phyloP scores from a whole-genome alignment of 2,888 invertebrate genomes.

The Biston stratarius region DNA sequence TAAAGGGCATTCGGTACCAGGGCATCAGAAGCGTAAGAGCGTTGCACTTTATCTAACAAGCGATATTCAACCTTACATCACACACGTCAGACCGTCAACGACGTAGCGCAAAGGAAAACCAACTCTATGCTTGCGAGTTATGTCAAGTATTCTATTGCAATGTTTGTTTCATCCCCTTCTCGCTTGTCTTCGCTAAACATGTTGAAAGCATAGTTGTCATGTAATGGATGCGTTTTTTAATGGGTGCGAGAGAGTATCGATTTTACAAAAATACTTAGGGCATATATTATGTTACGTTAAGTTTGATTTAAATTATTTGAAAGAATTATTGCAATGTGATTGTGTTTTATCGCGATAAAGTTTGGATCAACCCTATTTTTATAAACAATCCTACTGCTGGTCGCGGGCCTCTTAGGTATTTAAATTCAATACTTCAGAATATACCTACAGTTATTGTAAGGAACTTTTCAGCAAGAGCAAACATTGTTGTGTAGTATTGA shows the following conservation, averaged over 20 bases:
- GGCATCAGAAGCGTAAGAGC: conserved; percentile 58
- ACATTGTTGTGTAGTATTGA: too few species aligned
- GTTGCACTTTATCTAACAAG: conserved; percentile 22
- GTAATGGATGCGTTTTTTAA: conserved; percentile 13
- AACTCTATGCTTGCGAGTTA: conserved; percentile 7
- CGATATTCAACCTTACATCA: conserved; percentile 41
- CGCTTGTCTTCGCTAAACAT: not conserved
- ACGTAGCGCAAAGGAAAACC: conserved; percentile 11
- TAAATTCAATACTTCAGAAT: too few species aligned
- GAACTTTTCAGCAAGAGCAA: too few species aligned
- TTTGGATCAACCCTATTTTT: too few species aligned
- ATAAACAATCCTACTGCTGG: too few species aligned
- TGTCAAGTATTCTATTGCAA: conserved; percentile 4
- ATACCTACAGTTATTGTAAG: too few species aligned
- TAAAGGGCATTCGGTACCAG: conserved; percentile 74
- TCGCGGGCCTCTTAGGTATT: too few species aligned
- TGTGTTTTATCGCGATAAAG: too few species aligned
- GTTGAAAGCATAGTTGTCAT: conserved; percentile 5
- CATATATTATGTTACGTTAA: not conserved
- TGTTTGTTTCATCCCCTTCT: conserved; percentile 14
- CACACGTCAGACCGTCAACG: not conserved
- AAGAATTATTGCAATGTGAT: too few species aligned
- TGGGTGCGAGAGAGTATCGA: not conserved
- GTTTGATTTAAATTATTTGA: not conserved
- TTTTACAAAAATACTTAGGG: not conserved